Evolutionary conservation across 2,888 invertebrate species (phyloP), one percentile per base, ranked within the genome.

Genomic region (Palloptera scutellata): DNA sequence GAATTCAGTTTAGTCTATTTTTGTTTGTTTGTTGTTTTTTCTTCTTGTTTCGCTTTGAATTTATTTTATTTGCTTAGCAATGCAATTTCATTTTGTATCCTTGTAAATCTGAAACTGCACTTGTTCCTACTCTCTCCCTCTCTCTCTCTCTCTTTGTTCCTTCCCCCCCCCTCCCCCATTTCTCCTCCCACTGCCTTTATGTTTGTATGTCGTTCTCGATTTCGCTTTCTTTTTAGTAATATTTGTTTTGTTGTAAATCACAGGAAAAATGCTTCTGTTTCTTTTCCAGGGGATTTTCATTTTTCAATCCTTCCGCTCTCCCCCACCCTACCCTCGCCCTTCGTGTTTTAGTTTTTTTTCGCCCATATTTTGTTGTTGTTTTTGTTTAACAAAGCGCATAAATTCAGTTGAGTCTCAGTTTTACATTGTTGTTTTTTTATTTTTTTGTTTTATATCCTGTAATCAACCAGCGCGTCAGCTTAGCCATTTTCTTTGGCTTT

Each of bases 1-100:
- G n/a, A 15, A n/a, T 48, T 48, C 5, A 13, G 15, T 48, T 48
- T 48, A n/a, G 48, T 48, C 15, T 45, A 13, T 48, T 40, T 9
- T 63, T 57, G 63, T 55, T 61, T 1, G 17, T 61, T 8, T 52
- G 19, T 12, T 3, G 12, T 11, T 54, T 62, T 53, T 41, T 54
- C n/a, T 19, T 10, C 41, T 17, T n/a, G 41, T 19, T 58, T 42
- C 42, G 48, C 10, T 52, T 64, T 64, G 43, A 58, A 52, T 64
- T 58, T 58, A 58, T 64, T 64, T 65, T 60, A 60, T 54, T 65
- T 65, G 45, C 65, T 40, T 20, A 54, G 65, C 60, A 54, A 60
- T 60, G 54, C 40, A 60, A 65, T 60, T 65, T 60, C 30, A 43
- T 54, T 54, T 40, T 65, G 43, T 54, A 60, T 65, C 60, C 63